These are phyloP conservation scores for Drosophila equinoxialis DNA, from an alignment of 1,140 invertebrate genomes.

Conservation along the genomic window DNA sequence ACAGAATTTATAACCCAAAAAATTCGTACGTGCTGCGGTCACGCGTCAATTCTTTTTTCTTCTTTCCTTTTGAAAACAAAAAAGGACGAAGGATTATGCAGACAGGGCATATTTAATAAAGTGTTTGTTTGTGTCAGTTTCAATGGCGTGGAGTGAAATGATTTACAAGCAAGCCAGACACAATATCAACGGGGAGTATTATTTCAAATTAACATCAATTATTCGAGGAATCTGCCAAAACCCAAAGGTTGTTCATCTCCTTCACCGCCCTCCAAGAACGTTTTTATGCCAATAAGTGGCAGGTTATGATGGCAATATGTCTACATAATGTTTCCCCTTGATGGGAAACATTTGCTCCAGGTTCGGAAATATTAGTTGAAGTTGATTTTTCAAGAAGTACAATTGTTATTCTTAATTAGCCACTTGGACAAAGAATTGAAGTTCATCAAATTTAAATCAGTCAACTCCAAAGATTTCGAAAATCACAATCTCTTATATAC, in stretches of 20 bases:
- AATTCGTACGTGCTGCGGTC: slow-evolving; percentile 70
- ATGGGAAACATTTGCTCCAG: background rate
- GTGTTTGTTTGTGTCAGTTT: slow-evolving; percentile 50
- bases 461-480: no score
- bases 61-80: slow-evolving; percentile 10
- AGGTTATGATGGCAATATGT: no score
- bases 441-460: no score
- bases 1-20: slow-evolving; percentile 66
- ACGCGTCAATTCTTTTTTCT: slow-evolving; percentile 61
- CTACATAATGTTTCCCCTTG: background rate
- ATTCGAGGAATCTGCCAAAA: background rate
- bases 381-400: background rate
- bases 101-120: slow-evolving; percentile 62
- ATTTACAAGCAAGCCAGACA: background rate
- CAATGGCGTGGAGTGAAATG: slow-evolving; percentile 32
- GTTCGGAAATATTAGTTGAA: background rate
- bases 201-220: slow-evolving; percentile 9
- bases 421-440: no score
- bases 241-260: background rate
- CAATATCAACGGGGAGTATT: background rate
- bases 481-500: no score
- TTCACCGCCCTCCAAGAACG: no score
- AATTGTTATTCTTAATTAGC: background rate
- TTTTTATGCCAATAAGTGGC: no score
- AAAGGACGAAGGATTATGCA: slow-evolving; percentile 38